Evolutionary conservation across 2,888 invertebrate species (phyloP).

Genomic region (Quadroppia sp.): DNA sequence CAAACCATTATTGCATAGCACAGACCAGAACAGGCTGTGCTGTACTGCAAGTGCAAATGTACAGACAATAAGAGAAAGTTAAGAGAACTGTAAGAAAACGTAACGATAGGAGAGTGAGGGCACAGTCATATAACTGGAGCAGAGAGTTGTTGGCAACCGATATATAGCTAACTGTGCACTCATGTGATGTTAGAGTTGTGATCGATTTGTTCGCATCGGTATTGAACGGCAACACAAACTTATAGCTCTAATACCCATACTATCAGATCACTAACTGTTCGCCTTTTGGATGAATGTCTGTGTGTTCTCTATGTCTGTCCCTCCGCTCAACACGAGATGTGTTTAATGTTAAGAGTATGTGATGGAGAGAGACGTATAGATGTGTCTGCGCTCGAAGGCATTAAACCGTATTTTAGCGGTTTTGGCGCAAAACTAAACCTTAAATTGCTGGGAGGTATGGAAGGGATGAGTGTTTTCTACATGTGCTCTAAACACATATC

Average conservation of each 20-base stretch:
- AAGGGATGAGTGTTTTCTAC: not conserved
- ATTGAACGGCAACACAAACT: not conserved
- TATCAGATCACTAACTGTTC: not conserved
- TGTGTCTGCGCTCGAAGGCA: slow-evolving; percentile 27
- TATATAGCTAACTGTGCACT: not conserved
- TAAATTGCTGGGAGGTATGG: slow-evolving; percentile 16
- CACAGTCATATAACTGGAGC: not conserved
- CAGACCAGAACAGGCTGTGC: not conserved
- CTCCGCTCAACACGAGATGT: not conserved
- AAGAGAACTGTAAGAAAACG: slow-evolving; percentile 18
- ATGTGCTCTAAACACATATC: not conserved
- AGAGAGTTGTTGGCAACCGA: slow-evolving; percentile 14
- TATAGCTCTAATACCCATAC: too few relatives aligned
- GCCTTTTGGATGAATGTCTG: too few relatives aligned
- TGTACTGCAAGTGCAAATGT: not conserved
- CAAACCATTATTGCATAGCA: not conserved
- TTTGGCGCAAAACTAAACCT: slow-evolving; percentile 5
- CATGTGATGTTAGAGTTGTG: slow-evolving; percentile 15
- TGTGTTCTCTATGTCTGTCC: not conserved
- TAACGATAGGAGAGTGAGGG: not conserved
- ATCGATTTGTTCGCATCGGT: slow-evolving; percentile 18
- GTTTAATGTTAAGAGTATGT: slow-evolving; percentile 21
- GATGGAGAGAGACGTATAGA: slow-evolving; percentile 1
- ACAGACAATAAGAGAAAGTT: not conserved
- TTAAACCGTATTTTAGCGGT: slow-evolving; percentile 29